Evolutionary conservation across 2,113 vertebrate genomes (phyloP).

Genomic region (Martes martes): DNA sequence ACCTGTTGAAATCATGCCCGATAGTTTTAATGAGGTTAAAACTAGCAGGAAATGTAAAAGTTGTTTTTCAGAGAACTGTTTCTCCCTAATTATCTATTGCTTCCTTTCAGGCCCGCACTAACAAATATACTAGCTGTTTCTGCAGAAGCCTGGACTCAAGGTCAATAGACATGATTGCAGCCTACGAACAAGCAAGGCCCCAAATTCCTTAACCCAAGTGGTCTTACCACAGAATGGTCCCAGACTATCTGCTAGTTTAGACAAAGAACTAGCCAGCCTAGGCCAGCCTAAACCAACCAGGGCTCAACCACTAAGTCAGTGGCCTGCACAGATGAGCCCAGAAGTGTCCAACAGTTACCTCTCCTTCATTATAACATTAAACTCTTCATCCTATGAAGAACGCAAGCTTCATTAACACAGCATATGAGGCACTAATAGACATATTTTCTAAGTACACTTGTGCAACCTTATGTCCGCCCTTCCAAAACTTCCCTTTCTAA

Average conservation of each 20-base stretch:
- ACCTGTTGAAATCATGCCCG: neutral
- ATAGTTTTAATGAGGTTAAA: neutral
- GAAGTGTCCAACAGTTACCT: neutral
- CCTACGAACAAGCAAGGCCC: neutral
- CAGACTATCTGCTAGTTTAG: neutral
- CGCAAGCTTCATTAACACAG: neutral
- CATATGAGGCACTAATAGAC: neutral
- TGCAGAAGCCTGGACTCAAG: neutral
- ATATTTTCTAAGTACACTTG: neutral
- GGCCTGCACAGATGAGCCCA: neutral
- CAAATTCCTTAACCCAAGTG: neutral
- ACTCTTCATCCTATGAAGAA: neutral
- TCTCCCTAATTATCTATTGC: neutral
- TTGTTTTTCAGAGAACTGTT: neutral
- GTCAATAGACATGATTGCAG: neutral
- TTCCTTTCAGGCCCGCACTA: neutral
- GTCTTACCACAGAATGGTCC: neutral
- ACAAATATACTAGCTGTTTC: neutral
- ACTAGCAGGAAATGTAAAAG: neutral
- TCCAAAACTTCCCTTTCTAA: neutral
- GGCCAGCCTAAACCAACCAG: neutral
- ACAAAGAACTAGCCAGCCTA: neutral
- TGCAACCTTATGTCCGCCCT: neutral
- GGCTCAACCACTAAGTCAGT: neutral
- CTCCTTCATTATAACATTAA: neutral